These are phyloP conservation scores for Melanerpes formicivorus DNA, from an alignment of 2,113 vertebrate genomes.

Conservation along the genomic window DNA sequence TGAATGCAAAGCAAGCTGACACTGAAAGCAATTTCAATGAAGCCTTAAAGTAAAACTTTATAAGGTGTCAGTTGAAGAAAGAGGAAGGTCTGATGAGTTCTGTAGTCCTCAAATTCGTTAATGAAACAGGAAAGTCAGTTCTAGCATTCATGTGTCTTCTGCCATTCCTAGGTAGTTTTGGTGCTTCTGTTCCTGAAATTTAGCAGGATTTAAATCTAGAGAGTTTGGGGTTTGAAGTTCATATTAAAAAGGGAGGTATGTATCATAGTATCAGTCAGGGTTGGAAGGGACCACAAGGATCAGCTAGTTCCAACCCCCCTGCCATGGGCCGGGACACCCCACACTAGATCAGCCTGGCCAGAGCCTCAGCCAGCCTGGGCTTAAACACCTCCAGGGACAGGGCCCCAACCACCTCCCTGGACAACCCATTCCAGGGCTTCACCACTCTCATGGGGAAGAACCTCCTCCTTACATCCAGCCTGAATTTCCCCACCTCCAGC, in stretches of 20 bases:
- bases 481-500: too few species aligned
- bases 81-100: not conserved
- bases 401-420: too few species aligned
- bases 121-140: not conserved
- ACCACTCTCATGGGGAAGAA: too few species aligned
- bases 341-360: too few species aligned
- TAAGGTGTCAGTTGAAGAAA: not conserved
- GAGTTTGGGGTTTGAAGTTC: not conserved
- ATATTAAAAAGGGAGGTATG: not conserved
- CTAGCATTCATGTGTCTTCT: not conserved
- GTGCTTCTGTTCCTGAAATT: not conserved
- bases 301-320: too few species aligned
- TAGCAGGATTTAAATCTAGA: not conserved
- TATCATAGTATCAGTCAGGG: too few species aligned
- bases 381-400: too few species aligned
- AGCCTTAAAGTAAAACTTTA: not conserved
- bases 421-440: too few species aligned
- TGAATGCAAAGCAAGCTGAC: not conserved
- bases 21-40: not conserved
- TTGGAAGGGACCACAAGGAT: too few species aligned
- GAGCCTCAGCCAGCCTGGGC: too few species aligned
- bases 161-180: not conserved
- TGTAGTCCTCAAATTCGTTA: not conserved
- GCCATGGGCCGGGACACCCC: too few species aligned
- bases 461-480: too few species aligned